Evolutionary conservation across 2,888 invertebrate species (phyloP).

Genomic region (Geophilus truncorum): DNA sequence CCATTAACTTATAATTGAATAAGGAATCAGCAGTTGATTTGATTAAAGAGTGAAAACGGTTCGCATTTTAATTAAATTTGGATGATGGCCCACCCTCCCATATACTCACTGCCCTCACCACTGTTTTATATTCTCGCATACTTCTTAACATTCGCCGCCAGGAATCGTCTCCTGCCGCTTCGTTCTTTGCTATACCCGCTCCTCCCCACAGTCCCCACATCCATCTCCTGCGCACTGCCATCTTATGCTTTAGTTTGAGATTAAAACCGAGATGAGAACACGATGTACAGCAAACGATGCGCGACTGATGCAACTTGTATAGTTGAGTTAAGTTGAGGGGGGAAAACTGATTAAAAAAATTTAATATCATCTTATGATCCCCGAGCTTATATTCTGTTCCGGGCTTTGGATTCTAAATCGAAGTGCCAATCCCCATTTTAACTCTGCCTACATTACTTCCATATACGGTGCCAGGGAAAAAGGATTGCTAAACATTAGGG

Average conservation of each 20-base stretch:
- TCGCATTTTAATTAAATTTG: constrained; percentile 14
- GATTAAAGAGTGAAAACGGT: constrained; percentile 5
- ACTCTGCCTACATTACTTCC: neutral
- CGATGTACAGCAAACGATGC: neutral
- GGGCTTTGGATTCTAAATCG: neutral
- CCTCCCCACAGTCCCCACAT: neutral
- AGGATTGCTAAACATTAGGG: too few relatives aligned
- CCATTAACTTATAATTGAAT: constrained; percentile 14
- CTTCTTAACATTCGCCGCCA: neutral
- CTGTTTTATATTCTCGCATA: neutral
- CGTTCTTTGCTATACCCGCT: neutral
- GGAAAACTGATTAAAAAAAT: constrained; percentile 16
- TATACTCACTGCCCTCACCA: neutral
- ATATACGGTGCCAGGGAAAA: neutral
- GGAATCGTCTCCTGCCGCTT: neutral
- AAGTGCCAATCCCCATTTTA: neutral
- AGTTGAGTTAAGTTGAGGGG: neutral
- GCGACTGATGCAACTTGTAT: neutral
- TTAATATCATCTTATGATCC: constrained; percentile 18
- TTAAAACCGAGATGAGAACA: constrained; percentile 1
- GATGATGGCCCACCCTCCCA: neutral
- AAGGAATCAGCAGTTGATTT: neutral
- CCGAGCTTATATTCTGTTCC: neutral
- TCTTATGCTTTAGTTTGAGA: constrained; percentile 13
- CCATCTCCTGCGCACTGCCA: neutral